Evolutionary conservation across 2,797 vertebrate genomes (phyloP).

Genomic region (Sebastolobus alascanus): DNA sequence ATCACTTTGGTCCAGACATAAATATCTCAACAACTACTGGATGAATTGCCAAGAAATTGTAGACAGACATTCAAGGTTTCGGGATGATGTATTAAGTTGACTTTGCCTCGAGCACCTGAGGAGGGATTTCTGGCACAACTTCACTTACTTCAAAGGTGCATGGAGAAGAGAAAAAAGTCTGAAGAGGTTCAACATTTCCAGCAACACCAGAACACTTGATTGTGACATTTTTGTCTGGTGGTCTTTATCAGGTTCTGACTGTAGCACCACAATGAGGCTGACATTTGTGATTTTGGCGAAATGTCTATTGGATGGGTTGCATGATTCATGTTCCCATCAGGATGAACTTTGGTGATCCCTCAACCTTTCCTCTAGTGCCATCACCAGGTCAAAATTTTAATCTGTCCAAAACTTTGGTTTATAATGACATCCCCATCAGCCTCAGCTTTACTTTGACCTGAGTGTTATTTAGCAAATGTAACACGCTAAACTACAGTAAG

Average conservation of each 20-base stretch:
- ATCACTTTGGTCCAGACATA: background rate
- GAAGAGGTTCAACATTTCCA: background rate
- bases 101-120: background rate
- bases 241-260: background rate
- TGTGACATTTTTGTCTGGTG: background rate
- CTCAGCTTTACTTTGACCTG: background rate
- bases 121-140: background rate
- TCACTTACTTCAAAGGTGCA: background rate
- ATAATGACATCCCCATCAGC: background rate
- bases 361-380: too few species aligned
- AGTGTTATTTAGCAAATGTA: background rate
- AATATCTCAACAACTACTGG: background rate
- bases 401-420: too few species aligned
- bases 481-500: background rate
- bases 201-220: background rate
- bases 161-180: background rate
- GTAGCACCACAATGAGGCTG: background rate
- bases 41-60: background rate
- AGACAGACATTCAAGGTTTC: background rate
- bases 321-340: too few species aligned
- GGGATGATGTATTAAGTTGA: background rate
- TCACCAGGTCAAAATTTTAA: background rate
- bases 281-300: background rate
- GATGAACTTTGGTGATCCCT: too few species aligned
- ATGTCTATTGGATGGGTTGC: background rate